Percentiles rank a stretch among this genome's conserved stretches.
These are phyloP conservation scores for Patella pellucida DNA, from an alignment of 2,888 invertebrate genomes.

Conservation along the genomic window DNA sequence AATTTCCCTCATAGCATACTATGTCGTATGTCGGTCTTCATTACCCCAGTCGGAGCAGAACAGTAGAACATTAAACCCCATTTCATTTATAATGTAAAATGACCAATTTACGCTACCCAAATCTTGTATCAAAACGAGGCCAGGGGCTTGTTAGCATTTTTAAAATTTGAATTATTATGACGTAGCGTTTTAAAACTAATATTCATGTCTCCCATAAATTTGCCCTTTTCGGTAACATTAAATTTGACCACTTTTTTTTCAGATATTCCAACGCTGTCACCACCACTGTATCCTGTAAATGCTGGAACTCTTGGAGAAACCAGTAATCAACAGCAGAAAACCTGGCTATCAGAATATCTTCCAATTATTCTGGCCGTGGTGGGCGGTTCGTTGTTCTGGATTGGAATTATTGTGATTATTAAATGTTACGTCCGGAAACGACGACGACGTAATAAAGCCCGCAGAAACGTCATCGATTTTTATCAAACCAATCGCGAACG, in stretches of 20 bases:
- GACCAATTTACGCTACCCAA: too few relatives aligned
- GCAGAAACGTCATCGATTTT: not conserved
- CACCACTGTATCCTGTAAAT: not conserved
- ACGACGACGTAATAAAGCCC: not conserved
- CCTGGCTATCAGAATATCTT: not conserved
- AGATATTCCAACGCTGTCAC: not conserved
- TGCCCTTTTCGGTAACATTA: too few relatives aligned
- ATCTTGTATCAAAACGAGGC: too few relatives aligned
- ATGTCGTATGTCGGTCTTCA: too few relatives aligned
- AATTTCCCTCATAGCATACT: too few relatives aligned
- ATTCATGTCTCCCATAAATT: too few relatives aligned
- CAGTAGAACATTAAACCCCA: too few relatives aligned
- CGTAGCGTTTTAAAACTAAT: too few relatives aligned
- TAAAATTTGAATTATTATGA: too few relatives aligned
- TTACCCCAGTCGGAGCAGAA: too few relatives aligned
- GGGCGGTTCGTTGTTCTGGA: not conserved
- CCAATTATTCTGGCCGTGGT: slow-evolving; percentile 1
- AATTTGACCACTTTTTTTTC: not conserved
- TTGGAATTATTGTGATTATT: slow-evolving; percentile 1
- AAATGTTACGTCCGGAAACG: slow-evolving; percentile 6
- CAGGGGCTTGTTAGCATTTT: too few relatives aligned
- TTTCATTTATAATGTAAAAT: too few relatives aligned
- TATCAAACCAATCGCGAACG: not conserved
- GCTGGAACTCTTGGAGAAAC: not conserved
- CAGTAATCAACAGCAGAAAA: not conserved